Percentiles rank a stretch among this genome's conserved stretches.
phyloP scores from a whole-genome alignment of 2,113 vertebrate species.

The Neogale vison region DNA sequence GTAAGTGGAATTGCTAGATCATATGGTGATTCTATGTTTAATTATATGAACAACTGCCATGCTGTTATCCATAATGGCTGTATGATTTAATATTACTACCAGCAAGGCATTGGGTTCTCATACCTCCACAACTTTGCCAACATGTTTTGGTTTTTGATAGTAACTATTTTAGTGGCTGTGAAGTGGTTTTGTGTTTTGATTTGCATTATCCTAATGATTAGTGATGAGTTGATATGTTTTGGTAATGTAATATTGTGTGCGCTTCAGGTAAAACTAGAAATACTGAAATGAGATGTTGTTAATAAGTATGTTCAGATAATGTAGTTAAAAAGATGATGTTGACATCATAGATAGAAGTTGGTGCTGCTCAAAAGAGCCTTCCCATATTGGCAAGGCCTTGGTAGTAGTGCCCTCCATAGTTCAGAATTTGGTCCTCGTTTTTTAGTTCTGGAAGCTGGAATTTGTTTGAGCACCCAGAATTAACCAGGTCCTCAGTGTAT shows the following conservation, averaged over 20 bases:
- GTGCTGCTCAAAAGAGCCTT: neutral
- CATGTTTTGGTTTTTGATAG: neutral
- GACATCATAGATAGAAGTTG: neutral
- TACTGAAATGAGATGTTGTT: neutral
- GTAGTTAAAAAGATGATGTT: neutral
- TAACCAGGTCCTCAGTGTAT: neutral
- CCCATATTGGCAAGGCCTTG: neutral
- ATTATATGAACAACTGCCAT: neutral
- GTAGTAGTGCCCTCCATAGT: neutral
- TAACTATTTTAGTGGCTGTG: neutral
- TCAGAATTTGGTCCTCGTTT: neutral
- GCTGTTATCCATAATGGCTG: neutral
- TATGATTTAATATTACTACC: neutral
- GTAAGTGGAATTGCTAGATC: neutral
- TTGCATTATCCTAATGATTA: neutral
- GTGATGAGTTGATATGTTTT: neutral
- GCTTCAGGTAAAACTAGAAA: neutral
- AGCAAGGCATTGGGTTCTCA: neutral
- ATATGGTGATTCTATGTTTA: neutral
- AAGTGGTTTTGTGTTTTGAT: neutral
- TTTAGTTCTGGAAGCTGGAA: conserved; percentile 3
- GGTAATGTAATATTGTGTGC: neutral
- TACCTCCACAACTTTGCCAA: neutral
- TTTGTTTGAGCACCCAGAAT: neutral
- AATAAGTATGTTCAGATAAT: neutral